Percentiles rank a stretch among this genome's conserved stretches.
Conservation (phyloP, 2,888 invertebrate species). For the Pristionchus fissidentatus region DNA sequence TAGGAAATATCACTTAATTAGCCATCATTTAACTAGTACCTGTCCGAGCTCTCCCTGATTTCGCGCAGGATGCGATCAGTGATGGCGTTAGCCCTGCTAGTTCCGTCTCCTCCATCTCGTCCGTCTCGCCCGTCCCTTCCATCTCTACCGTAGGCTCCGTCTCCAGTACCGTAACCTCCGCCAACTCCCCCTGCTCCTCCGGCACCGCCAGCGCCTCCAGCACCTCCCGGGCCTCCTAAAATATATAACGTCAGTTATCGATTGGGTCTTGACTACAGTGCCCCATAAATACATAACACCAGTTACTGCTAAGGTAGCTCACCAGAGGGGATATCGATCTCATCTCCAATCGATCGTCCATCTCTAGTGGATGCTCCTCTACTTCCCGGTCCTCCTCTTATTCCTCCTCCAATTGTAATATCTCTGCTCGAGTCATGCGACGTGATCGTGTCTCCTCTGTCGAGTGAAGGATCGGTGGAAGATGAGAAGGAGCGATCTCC, state of each 20-base stretch:
- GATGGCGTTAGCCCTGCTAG: conserved; percentile 4
- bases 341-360: conserved; percentile 39
- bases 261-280: too few relatives aligned
- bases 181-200: conserved; percentile 48
- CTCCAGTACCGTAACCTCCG: background rate
- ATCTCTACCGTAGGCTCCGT: conserved; percentile 34
- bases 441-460: conserved; percentile 43
- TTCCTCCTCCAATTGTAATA: conserved; percentile 39
- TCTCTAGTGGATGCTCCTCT: conserved; percentile 4
- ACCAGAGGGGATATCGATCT: conserved; percentile 39
- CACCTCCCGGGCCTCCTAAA: background rate
- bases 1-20: too few relatives aligned
- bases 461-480: conserved; percentile 41
- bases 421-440: conserved; percentile 45
- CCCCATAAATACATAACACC: too few relatives aligned
- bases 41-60: conserved; percentile 49
- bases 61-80: conserved; percentile 45
- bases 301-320: background rate
- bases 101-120: conserved; percentile 51
- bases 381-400: conserved; percentile 33
- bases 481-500: conserved; percentile 17
- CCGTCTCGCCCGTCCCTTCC: conserved; percentile 44
- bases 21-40: background rate
- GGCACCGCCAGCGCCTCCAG: conserved; percentile 5
- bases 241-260: too few relatives aligned